Evolutionary conservation across 2,888 invertebrate genomes (phyloP).

Genomic region (Dicranocentrus wangi): DNA sequence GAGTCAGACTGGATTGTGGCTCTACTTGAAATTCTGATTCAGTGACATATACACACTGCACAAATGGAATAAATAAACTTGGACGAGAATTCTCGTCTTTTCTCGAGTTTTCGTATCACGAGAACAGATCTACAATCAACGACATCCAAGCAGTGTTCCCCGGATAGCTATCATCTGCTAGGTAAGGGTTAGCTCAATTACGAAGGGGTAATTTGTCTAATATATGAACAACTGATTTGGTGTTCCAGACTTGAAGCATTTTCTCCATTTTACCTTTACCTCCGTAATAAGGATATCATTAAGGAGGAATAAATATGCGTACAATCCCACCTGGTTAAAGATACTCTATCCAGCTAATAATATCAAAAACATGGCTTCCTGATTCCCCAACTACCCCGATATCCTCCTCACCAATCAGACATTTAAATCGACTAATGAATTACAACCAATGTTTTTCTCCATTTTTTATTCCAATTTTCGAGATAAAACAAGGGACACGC

Average conservation of each 20-base stretch:
- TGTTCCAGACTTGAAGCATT: slow-evolving; percentile 26
- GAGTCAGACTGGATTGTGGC: too few species aligned
- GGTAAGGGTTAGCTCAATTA: slow-evolving; percentile 57
- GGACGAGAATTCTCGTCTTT: not conserved
- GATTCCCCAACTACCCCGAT: slow-evolving; percentile 24
- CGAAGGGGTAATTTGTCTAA: slow-evolving; percentile 65
- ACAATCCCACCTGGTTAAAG: not conserved
- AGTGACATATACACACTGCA: too few species aligned
- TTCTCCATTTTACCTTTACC: not conserved
- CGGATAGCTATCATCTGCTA: slow-evolving; percentile 34
- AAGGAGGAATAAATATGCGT: too few species aligned
- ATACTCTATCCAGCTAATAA: slow-evolving; percentile 10
- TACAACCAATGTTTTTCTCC: slow-evolving; percentile 40
- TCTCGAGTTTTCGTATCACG: slow-evolving; percentile 19
- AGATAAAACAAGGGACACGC: not conserved
- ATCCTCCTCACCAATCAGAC: slow-evolving; percentile 32
- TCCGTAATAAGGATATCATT: not conserved
- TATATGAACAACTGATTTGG: slow-evolving; percentile 59
- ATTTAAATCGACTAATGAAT: slow-evolving; percentile 50
- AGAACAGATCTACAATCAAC: slow-evolving; percentile 46
- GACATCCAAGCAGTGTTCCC: slow-evolving; percentile 34
- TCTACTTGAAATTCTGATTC: too few species aligned
- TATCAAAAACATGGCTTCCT: slow-evolving; percentile 56
- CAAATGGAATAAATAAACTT: too few species aligned
- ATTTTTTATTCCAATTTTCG: slow-evolving; percentile 28